Conservation (phyloP, 2,113 vertebrate species). For the Nothocercus julius region DNA sequence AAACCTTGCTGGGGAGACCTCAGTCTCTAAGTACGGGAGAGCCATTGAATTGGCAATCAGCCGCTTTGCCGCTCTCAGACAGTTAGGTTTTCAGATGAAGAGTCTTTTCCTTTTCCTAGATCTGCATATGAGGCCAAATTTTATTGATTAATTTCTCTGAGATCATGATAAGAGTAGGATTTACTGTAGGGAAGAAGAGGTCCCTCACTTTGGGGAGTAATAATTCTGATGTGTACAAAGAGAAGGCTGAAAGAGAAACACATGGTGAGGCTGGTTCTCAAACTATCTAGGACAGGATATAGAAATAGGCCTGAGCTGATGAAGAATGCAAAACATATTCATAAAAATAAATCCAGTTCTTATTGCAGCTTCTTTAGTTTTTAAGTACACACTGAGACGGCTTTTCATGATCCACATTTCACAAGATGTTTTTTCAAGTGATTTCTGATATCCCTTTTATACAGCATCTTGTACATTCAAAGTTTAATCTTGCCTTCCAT, state of each 20-base stretch:
- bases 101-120: neutral
- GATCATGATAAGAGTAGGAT: neutral
- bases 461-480: neutral
- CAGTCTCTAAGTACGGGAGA: neutral
- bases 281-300: neutral
- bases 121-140: neutral
- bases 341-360: neutral
- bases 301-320: neutral
- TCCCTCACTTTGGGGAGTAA: too few species aligned
- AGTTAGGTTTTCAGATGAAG: neutral
- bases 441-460: neutral
- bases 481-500: neutral
- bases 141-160: neutral
- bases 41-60: neutral
- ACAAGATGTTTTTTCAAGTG: neutral
- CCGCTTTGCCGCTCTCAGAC: neutral
- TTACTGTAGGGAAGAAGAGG: neutral
- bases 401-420: neutral
- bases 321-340: neutral
- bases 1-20: neutral
- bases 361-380: neutral
- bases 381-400: neutral
- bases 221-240: neutral
- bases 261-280: neutral
- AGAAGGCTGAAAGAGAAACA: neutral